A percentile compares a stretch with the other conserved stretches of the same genome.
phyloP scores from a whole-genome alignment of 2,113 vertebrate species.

The Grus americana region DNA sequence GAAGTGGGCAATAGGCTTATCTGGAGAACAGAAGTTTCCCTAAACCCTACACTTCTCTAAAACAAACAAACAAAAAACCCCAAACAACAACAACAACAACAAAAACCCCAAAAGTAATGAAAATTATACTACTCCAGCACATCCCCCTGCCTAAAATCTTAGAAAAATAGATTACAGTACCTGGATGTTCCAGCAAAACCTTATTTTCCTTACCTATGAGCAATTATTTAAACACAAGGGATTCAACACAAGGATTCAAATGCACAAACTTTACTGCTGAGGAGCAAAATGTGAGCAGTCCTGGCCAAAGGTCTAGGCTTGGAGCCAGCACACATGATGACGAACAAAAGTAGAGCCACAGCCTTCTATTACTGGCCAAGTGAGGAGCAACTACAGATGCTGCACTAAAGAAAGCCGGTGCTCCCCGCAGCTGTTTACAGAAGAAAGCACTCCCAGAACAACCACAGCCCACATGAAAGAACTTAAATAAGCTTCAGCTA shows the following conservation, averaged over 20 bases:
- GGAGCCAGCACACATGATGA: background rate
- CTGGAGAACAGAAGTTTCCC: background rate
- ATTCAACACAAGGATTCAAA: background rate
- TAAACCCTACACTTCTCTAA: background rate
- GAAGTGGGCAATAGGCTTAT: background rate
- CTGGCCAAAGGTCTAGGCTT: background rate
- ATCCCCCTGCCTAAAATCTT: background rate
- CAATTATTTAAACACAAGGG: background rate
- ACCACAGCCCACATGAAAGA: conserved; percentile 40
- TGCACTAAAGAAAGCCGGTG: conserved; percentile 25
- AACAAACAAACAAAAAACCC: background rate
- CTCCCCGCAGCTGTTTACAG: background rate
- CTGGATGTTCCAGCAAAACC: background rate
- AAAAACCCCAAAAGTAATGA: background rate
- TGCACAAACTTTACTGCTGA: background rate
- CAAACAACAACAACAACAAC: too few relatives aligned
- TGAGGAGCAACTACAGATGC: background rate
- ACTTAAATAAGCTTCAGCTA: background rate
- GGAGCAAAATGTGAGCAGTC: background rate
- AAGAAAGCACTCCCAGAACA: conserved; percentile 1
- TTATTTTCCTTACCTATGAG: background rate
- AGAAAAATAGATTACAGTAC: background rate
- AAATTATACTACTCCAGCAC: background rate
- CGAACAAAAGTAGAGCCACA: background rate
- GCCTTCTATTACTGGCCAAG: background rate